Percentiles rank a stretch among this genome's conserved stretches.
These are phyloP conservation scores for Chrysolina oricalcia DNA, from an alignment of 2,888 invertebrate species.

Conservation along the genomic window DNA sequence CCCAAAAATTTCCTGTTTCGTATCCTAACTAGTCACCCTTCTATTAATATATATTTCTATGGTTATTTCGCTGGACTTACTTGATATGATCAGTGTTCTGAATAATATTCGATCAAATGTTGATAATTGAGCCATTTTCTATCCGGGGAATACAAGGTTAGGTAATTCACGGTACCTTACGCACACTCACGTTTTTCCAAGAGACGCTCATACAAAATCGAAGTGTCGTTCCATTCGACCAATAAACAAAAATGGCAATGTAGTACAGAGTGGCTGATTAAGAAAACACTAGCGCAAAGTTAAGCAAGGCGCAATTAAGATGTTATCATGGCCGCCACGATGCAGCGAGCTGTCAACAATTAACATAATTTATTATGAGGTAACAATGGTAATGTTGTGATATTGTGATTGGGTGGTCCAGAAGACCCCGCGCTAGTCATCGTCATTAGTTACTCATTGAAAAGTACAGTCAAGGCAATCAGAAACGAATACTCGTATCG, in stretches of 20 bases:
- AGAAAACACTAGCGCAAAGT: slow-evolving; percentile 70
- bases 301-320: slow-evolving; percentile 71
- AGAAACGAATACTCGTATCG: slow-evolving; percentile 38
- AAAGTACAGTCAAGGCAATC: slow-evolving; percentile 59
- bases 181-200: neutral
- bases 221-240: slow-evolving; percentile 16
- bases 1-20: too few relatives aligned
- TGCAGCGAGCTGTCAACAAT: slow-evolving; percentile 72
- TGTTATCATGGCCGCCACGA: slow-evolving; percentile 71
- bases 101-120: too few relatives aligned
- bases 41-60: too few relatives aligned
- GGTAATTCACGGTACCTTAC: neutral
- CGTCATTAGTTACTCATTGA: slow-evolving; percentile 71
- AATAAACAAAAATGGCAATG: slow-evolving; percentile 25
- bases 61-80: too few relatives aligned
- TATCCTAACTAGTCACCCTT: too few relatives aligned
- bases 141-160: neutral
- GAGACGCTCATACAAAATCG: neutral
- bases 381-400: slow-evolving; percentile 72
- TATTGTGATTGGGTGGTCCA: slow-evolving; percentile 72
- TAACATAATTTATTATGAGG: slow-evolving; percentile 73
- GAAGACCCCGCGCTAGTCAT: slow-evolving; percentile 64
- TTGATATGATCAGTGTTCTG: too few relatives aligned
- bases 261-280: slow-evolving; percentile 63
- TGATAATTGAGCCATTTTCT: too few relatives aligned